phyloP scores from a whole-genome alignment of 2,797 vertebrate species.

The Betta splendens region DNA sequence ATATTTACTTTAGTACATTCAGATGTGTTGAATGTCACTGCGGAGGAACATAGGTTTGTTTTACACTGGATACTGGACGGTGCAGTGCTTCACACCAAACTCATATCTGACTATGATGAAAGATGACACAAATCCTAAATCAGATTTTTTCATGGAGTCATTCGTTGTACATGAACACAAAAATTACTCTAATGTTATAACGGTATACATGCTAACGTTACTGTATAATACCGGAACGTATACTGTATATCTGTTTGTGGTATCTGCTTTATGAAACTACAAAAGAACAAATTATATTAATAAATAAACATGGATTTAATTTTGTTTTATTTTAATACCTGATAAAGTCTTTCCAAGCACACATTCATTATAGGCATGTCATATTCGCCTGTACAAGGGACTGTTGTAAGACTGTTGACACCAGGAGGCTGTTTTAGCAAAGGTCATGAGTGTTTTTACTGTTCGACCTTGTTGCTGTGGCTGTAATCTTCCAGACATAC shows the following conservation, averaged over 20 bases:
- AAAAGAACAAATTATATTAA: constrained; percentile 31
- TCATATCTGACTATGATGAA: constrained; percentile 8
- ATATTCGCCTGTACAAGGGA: not conserved
- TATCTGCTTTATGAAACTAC: constrained; percentile 60
- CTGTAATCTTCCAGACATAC: constrained; percentile 29
- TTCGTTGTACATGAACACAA: constrained; percentile 67
- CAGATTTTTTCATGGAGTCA: constrained; percentile 18
- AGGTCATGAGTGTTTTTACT: constrained; percentile 24
- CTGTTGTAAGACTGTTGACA: not conserved
- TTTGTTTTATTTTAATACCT: constrained; percentile 14
- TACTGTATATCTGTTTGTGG: constrained; percentile 59
- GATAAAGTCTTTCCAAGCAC: not conserved
- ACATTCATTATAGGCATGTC: not conserved
- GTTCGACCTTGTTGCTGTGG: constrained; percentile 15
- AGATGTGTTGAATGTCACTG: not conserved
- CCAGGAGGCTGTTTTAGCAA: not conserved
- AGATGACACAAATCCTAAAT: not conserved
- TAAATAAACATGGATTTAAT: constrained; percentile 21
- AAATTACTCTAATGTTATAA: constrained; percentile 57
- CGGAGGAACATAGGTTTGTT: constrained; percentile 9
- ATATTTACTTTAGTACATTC: constrained; percentile 1
- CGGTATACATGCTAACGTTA: constrained; percentile 54
- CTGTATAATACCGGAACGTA: too few relatives aligned
- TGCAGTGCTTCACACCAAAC: constrained; percentile 32
- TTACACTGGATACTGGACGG: constrained; percentile 73